A percentile compares a stretch with the other conserved stretches of the same genome.
phyloP scores from a whole-genome alignment of 92 coral and sea anemone species.

The Nematostella vectensis region DNA sequence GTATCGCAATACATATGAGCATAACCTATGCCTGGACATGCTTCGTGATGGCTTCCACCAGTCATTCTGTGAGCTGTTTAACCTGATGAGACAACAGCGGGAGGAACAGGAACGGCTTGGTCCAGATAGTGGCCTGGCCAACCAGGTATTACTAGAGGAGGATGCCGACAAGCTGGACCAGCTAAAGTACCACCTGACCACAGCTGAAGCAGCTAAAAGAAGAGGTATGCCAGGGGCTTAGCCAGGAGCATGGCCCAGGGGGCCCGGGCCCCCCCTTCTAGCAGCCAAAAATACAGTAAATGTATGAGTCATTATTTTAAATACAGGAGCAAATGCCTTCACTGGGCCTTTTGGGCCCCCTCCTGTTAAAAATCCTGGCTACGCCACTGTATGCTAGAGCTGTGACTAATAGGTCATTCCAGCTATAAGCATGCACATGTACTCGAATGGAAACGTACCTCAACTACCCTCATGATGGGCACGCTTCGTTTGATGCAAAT shows the following conservation, averaged over 20 bases:
- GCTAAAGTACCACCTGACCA: slow-evolving; percentile 66
- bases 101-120: slow-evolving; percentile 62
- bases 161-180: slow-evolving; percentile 90
- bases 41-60: slow-evolving; percentile 94
- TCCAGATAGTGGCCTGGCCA: slow-evolving; percentile 70
- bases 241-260: too few relatives aligned
- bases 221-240: slow-evolving; percentile 45
- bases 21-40: slow-evolving; percentile 97
- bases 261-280: too few relatives aligned
- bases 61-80: slow-evolving; percentile 88
- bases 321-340: too few relatives aligned
- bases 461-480: too few relatives aligned
- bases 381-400: too few relatives aligned
- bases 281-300: too few relatives aligned
- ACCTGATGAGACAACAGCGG: slow-evolving; percentile 75
- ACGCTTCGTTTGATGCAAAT: too few relatives aligned
- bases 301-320: neutral
- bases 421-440: too few relatives aligned
- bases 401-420: too few relatives aligned
- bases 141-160: slow-evolving; percentile 67
- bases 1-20: slow-evolving; percentile 89
- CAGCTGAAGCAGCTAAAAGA: slow-evolving; percentile 87
- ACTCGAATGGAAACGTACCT: too few relatives aligned
- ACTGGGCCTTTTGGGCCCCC: too few relatives aligned
- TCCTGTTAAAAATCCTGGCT: too few relatives aligned